Evolutionary conservation across 2,888 invertebrate genomes (phyloP).

Genomic region (Drosophila paracracens): DNA sequence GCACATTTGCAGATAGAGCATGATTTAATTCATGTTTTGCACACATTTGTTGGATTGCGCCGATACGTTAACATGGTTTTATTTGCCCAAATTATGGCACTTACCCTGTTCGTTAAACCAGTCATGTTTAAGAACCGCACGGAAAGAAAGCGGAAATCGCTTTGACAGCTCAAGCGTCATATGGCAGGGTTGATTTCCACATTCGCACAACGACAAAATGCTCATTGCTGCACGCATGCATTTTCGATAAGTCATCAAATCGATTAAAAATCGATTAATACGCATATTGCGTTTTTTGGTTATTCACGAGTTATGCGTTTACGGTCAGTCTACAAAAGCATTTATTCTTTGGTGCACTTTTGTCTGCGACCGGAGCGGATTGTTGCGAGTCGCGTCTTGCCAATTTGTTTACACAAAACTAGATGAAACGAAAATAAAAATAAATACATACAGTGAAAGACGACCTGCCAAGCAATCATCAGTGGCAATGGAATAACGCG

Average conservation of each 20-base stretch:
- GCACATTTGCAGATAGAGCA: conserved; percentile 7
- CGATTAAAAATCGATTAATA: conserved; percentile 1
- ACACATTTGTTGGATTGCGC: conserved; percentile 47
- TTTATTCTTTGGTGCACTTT: conserved; percentile 41
- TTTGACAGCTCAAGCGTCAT: conserved; percentile 65
- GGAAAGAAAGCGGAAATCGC: conserved; percentile 87
- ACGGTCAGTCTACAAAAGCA: conserved; percentile 22
- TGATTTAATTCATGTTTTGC: conserved; percentile 28
- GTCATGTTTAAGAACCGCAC: conserved; percentile 91
- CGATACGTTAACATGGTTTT: conserved; percentile 41
- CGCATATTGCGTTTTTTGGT: background rate
- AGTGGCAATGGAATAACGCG: conserved; percentile 37
- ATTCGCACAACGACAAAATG: conserved; percentile 8
- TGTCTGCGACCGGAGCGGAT: conserved; percentile 20
- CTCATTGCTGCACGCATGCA: conserved; percentile 34
- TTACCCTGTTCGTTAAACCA: conserved; percentile 93
- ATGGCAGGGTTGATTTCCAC: conserved; percentile 57
- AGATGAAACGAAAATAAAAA: conserved; percentile 42
- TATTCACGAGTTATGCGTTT: conserved; percentile 1
- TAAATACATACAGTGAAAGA: conserved; percentile 33
- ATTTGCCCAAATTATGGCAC: conserved; percentile 67
- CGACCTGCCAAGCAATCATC: conserved; percentile 7
- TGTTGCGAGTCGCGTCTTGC: conserved; percentile 12
- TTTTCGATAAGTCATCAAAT: background rate
- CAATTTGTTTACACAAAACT: conserved; percentile 45